phyloP scores from a whole-genome alignment of 2,888 invertebrate genomes.

The Diloba caeruleocephala region DNA sequence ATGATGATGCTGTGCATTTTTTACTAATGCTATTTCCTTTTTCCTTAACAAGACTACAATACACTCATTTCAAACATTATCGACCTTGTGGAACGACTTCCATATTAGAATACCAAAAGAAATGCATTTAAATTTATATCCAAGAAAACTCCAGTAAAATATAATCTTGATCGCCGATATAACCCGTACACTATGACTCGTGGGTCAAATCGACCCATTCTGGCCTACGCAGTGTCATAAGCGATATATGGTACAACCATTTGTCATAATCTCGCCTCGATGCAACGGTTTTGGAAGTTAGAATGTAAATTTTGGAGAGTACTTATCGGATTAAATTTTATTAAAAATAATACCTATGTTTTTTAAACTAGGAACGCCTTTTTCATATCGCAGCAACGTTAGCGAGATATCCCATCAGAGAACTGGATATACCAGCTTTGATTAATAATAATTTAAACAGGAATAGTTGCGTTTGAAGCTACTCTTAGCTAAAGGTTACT shows the following conservation, averaged over 20 bases:
- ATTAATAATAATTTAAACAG: too few relatives aligned
- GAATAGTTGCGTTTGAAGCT: too few relatives aligned
- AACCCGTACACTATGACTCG: constrained; percentile 44
- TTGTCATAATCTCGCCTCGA: constrained; percentile 55
- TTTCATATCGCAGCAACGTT: too few relatives aligned
- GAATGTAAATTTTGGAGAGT: constrained; percentile 39
- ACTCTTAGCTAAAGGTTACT: too few relatives aligned
- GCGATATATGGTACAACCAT: constrained; percentile 39
- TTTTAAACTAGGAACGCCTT: constrained; percentile 15
- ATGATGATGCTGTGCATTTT: too few relatives aligned
- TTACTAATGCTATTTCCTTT: too few relatives aligned
- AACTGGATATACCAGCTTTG: too few relatives aligned
- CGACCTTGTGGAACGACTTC: constrained; percentile 46
- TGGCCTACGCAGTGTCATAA: constrained; percentile 51
- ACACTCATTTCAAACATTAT: too few relatives aligned
- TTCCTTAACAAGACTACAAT: too few relatives aligned
- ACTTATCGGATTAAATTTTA: constrained; percentile 38
- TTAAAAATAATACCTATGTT: constrained; percentile 31
- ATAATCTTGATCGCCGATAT: constrained; percentile 51
- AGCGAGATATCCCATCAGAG: too few relatives aligned
- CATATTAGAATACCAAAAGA: constrained; percentile 18
- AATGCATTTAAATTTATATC: constrained; percentile 53
- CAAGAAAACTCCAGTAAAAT: constrained; percentile 48
- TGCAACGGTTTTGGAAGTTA: constrained; percentile 32
- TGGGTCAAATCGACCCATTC: constrained; percentile 49